Evolutionary conservation across 1,140 invertebrate species (phyloP), one percentile per base, ranked within the genome.

Genomic region (Euglossa dilemma): DNA sequence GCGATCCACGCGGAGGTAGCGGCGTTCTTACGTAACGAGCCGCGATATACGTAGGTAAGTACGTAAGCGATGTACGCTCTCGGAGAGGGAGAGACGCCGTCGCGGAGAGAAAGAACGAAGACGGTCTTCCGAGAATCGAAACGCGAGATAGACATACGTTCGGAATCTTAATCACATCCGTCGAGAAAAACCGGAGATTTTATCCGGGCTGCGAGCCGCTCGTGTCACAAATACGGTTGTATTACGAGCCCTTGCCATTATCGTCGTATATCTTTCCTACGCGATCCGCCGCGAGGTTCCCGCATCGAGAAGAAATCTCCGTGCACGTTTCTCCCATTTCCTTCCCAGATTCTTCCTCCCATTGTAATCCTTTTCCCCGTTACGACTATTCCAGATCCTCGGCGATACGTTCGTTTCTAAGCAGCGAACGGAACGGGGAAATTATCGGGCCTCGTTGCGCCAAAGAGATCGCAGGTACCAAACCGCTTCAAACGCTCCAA

Each of bases 161-260:
- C 43, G 82, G 83, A 90, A 90, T 90, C 67, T 90, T 91, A 90
- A 91, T 90, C 86, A 71, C 79, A 70, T 74, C 25, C 67, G 16
- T 45, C 64, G 50, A 56, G 86, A 81, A 89, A 88, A 88, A 89
- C 45, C 56, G 43, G 83, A 64, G 84, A 83, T 86, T 85, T 89
- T 86, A 88, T 89, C 76, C 73, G 52, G 80, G 59, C 66, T 64
- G 84, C 59, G 67, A 80, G 73, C 82, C 73, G 84, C 56, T 64
- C 45, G 78, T 85, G 71, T 85, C 75, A 69, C 87, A 87, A 87
- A 85, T 88, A 87, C 72, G 80, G 80, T 80, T 85, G 70, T 83
- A 80, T 85, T 70, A 83, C 79, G 70, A 80, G 71, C 76, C 74
- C 86, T 88, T 86, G 52, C 64, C 76, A 80, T 83, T 83, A 89